Conservation (phyloP, 2,797 vertebrate species). For the Netta rufina region DNA sequence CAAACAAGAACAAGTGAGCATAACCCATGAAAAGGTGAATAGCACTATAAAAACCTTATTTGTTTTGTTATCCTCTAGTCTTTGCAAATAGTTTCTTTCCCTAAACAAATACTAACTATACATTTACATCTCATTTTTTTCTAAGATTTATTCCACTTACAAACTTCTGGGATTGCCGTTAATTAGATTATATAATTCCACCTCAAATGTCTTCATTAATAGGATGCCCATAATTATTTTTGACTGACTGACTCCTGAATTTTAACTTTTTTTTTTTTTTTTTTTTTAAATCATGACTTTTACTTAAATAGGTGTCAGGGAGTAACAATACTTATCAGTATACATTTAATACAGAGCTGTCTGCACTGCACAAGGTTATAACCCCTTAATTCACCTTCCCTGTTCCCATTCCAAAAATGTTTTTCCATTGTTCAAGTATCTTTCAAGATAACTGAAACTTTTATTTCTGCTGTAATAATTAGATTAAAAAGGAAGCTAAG, state of each 20-base stretch:
- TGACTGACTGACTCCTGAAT: conserved; percentile 34
- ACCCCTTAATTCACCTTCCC: background rate
- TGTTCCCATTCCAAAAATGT: background rate
- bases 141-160: conserved; percentile 4
- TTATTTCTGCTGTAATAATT: conserved; percentile 67
- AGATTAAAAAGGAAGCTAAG: conserved; percentile 75
- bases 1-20: conserved; percentile 72
- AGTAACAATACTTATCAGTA: conserved; percentile 27
- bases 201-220: conserved; percentile 4
- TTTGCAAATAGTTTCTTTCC: background rate
- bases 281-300: background rate
- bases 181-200: conserved; percentile 4
- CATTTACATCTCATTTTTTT: background rate
- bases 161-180: background rate
- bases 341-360: background rate
- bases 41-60: background rate
- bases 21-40: conserved; percentile 79
- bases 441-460: conserved; percentile 38
- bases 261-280: background rate
- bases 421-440: background rate
- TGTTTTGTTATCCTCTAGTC: background rate
- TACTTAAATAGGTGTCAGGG: background rate
- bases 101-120: conserved; percentile 58
- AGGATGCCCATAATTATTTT: background rate
- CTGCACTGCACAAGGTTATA: conserved; percentile 22